phyloP scores from a whole-genome alignment of 2,797 vertebrate species.

The Aselliscus stoliczkanus region DNA sequence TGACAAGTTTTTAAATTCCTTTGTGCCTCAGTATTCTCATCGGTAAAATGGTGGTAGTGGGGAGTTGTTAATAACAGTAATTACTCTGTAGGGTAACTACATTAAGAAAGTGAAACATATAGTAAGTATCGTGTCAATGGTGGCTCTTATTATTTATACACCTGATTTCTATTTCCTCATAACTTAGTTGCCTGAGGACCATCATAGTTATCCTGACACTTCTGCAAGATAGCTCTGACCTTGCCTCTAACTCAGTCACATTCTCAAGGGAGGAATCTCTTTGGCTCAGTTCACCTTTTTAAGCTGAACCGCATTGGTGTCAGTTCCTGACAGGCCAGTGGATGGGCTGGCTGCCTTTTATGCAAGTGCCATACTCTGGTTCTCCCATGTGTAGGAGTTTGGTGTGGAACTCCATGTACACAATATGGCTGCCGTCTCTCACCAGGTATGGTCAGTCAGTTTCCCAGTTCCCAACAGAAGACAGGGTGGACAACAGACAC shows the following conservation, averaged over 20 bases:
- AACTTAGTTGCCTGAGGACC: not conserved
- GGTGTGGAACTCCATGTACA: not conserved
- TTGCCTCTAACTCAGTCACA: not conserved
- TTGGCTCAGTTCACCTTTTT: not conserved
- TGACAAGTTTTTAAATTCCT: not conserved
- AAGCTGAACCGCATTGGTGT: not conserved
- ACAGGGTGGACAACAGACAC: accelerated
- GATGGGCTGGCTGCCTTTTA: not conserved
- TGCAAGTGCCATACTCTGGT: not conserved
- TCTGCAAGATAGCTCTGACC: not conserved
- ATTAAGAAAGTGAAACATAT: not conserved
- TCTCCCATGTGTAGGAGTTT: not conserved
- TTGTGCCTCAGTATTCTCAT: not conserved
- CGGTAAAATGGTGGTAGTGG: not conserved
- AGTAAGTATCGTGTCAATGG: not conserved
- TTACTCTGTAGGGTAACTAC: not conserved
- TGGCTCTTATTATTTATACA: not conserved
- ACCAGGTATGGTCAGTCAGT: not conserved
- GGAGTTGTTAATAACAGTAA: not conserved
- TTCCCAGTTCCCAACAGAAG: not conserved
- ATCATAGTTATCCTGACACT: not conserved
- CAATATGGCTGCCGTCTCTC: not conserved
- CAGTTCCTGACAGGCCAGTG: not conserved
- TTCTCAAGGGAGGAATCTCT: not conserved
- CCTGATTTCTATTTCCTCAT: not conserved